Evolutionary conservation across 1,140 invertebrate genomes (phyloP).

Genomic region (Cataglyphis hispanica): DNA sequence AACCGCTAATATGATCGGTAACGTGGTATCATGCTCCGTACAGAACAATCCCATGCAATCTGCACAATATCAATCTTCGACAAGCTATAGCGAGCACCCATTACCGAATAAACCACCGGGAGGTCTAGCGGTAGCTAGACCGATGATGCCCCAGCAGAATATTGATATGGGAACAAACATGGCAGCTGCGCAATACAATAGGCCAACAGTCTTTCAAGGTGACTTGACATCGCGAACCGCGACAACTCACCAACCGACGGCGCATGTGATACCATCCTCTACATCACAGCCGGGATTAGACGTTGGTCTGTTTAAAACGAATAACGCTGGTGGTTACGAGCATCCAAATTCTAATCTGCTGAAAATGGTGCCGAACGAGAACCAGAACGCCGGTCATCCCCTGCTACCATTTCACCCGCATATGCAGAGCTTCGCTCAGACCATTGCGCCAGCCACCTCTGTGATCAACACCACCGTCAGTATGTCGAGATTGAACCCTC

Average conservation of each 20-base stretch:
- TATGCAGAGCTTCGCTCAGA: constrained; percentile 84
- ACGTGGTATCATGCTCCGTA: constrained; percentile 76
- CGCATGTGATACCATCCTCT: constrained; percentile 74
- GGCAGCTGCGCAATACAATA: constrained; percentile 77
- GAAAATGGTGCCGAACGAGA: constrained; percentile 84
- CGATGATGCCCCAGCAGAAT: constrained; percentile 81
- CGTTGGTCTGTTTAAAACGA: constrained; percentile 76
- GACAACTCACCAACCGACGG: constrained; percentile 69
- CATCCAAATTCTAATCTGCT: constrained; percentile 84
- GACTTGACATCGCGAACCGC: constrained; percentile 77
- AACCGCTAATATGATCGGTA: constrained; percentile 62
- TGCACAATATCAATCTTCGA: constrained; percentile 79
- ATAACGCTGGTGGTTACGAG: constrained; percentile 79
- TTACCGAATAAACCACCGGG: constrained; percentile 81
- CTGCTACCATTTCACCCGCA: constrained; percentile 82
- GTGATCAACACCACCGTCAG: constrained; percentile 86
- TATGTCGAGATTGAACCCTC: constrained; percentile 94
- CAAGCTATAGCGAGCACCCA: constrained; percentile 77
- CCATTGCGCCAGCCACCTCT: constrained; percentile 79
- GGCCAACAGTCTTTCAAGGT: constrained; percentile 78
- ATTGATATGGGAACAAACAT: constrained; percentile 78
- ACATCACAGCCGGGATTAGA: constrained; percentile 78
- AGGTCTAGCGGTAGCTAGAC: constrained; percentile 81
- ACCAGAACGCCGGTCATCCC: constrained; percentile 77
- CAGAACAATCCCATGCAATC: constrained; percentile 82